phyloP scores from a whole-genome alignment of 2,797 vertebrate species.

The Molossus alvarezi region DNA sequence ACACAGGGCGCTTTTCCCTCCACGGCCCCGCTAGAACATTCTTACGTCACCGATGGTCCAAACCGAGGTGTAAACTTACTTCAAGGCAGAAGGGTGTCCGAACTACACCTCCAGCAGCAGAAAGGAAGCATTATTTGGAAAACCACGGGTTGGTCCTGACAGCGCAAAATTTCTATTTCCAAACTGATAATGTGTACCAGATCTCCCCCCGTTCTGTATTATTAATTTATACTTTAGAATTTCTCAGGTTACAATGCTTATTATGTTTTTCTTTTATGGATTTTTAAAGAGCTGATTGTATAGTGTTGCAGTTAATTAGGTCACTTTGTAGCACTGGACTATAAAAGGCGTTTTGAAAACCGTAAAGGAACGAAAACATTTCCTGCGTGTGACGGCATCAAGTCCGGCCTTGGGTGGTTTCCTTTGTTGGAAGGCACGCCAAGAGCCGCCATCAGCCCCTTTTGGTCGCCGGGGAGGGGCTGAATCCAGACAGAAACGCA shows the following conservation, averaged over 20 bases:
- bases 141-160: neutral
- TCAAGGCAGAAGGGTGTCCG: constrained; percentile 59
- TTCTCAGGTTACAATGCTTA: constrained; percentile 68
- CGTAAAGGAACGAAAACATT: constrained; percentile 75
- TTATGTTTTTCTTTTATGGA: constrained; percentile 71
- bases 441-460: constrained; percentile 36
- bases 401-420: constrained; percentile 74
- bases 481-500: constrained; percentile 68
- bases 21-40: neutral
- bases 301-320: constrained; percentile 78
- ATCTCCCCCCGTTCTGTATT: constrained; percentile 68
- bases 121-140: constrained; percentile 60
- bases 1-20: neutral
- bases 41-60: constrained; percentile 41
- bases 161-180: constrained; percentile 73
- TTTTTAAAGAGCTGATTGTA: constrained; percentile 76
- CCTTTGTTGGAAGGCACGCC: constrained; percentile 50
- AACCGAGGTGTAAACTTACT: constrained; percentile 57
- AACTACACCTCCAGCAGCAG: constrained; percentile 60
- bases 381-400: neutral
- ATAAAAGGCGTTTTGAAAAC: constrained; percentile 72
- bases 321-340: constrained; percentile 68
- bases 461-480: constrained; percentile 12
- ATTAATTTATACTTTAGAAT: constrained; percentile 80
- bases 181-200: constrained; percentile 72